Percentiles rank a stretch among this genome's conserved stretches.
phyloP scores from a whole-genome alignment of 2,888 invertebrate species.

The Fragum whitleyi region DNA sequence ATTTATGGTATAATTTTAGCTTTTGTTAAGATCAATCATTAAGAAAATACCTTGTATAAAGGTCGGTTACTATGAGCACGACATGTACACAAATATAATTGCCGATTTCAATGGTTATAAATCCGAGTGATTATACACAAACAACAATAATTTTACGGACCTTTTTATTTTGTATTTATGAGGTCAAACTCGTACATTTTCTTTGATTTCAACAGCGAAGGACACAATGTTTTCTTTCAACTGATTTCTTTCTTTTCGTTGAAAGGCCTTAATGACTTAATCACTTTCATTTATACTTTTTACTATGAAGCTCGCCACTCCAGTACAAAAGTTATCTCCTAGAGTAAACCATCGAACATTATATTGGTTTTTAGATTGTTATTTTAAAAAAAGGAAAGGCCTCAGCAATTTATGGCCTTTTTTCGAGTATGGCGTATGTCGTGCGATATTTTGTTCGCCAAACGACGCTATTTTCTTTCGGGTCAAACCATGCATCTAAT shows the following conservation, averaged over 20 bases:
- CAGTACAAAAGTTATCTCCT: background rate
- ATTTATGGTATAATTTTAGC: too few species aligned
- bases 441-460: too few species aligned
- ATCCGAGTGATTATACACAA: conserved; percentile 18
- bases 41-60: background rate
- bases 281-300: conserved; percentile 15
- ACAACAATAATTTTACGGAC: conserved; percentile 25
- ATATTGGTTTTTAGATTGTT: background rate
- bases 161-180: conserved; percentile 15
- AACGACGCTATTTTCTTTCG: too few species aligned
- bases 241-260: conserved; percentile 9
- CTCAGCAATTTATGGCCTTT: too few species aligned
- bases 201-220: conserved; percentile 18
- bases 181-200: conserved; percentile 6
- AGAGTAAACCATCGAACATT: background rate
- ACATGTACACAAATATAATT: conserved; percentile 16
- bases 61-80: background rate
- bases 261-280: conserved; percentile 11
- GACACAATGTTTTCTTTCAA: conserved; percentile 19
- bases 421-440: too few species aligned
- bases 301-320: background rate
- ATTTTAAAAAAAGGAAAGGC: too few species aligned
- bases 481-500: too few species aligned
- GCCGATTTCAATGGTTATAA: conserved; percentile 15
- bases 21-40: too few species aligned